Evolutionary conservation across 2,888 invertebrate species (phyloP).

Genomic region (Eumerus sabulonum): DNA sequence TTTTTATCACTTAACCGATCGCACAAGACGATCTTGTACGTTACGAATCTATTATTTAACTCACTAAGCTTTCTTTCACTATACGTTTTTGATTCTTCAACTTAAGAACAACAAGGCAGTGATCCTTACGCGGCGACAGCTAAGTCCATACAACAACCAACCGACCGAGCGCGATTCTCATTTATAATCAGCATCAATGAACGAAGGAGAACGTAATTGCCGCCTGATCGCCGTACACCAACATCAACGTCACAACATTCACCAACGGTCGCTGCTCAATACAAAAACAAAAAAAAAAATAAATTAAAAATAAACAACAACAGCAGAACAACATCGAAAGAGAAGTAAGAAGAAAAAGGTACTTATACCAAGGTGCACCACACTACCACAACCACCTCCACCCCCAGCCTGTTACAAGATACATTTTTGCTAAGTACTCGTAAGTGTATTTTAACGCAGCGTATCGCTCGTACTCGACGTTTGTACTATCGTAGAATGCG

Average conservation of each 20-base stretch:
- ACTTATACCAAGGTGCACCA: no score
- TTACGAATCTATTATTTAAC: no score
- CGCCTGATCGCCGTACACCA: constrained; percentile 30
- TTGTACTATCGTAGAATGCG: no score
- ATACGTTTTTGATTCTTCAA: no score
- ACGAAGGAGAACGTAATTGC: constrained; percentile 52
- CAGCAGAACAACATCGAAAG: background rate
- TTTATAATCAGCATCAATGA: constrained; percentile 60
- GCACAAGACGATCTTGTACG: no score
- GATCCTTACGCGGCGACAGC: constrained; percentile 66
- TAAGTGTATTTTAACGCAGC: no score
- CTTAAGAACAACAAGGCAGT: background rate
- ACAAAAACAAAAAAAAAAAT: constrained; percentile 7
- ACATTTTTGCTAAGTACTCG: no score
- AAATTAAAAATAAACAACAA: no score
- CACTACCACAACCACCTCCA: no score
- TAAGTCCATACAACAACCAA: constrained; percentile 56
- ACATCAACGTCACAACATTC: constrained; percentile 18
- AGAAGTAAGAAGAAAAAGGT: background rate
- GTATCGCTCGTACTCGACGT: no score
- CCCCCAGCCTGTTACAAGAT: no score
- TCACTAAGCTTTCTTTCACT: no score
- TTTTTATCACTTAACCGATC: constrained; percentile 18
- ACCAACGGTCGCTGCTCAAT: background rate
- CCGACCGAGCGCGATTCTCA: constrained; percentile 41